Percentiles rank a stretch among this genome's conserved stretches.
Conservation (phyloP, 1,140 invertebrate genomes). For the Dreissena polymorpha region DNA sequence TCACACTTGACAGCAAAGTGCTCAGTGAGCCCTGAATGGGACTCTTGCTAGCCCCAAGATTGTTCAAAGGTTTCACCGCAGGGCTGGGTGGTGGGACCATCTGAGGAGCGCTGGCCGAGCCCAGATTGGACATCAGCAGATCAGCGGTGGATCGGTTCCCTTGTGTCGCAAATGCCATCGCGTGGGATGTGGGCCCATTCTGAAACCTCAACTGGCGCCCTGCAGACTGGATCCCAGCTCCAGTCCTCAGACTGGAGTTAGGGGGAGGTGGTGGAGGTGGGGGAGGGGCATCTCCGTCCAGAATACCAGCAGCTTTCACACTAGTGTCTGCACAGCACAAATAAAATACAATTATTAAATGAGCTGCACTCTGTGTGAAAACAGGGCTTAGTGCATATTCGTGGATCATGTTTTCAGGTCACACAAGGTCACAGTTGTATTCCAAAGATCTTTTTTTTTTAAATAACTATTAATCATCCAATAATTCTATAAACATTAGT, state of each 20-base stretch:
- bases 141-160: constrained; percentile 3
- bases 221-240: neutral
- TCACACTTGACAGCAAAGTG: constrained; percentile 43
- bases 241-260: neutral
- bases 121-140: neutral
- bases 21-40: constrained; percentile 14
- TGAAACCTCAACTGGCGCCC: constrained; percentile 13
- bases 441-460: neutral
- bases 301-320: constrained; percentile 14
- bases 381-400: neutral
- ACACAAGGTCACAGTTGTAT: neutral
- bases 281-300: constrained; percentile 29
- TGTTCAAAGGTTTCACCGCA: neutral
- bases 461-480: neutral
- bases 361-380: no score
- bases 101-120: neutral
- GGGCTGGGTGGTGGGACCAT: constrained; percentile 23
- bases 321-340: constrained; percentile 6
- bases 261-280: constrained; percentile 47
- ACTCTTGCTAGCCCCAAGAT: neutral
- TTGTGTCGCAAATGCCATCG: neutral
- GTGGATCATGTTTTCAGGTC: neutral
- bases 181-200: constrained; percentile 18
- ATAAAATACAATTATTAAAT: neutral
- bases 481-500: neutral